Conservation (phyloP, 2,888 invertebrate genomes). For the Endomychus coccineus region DNA sequence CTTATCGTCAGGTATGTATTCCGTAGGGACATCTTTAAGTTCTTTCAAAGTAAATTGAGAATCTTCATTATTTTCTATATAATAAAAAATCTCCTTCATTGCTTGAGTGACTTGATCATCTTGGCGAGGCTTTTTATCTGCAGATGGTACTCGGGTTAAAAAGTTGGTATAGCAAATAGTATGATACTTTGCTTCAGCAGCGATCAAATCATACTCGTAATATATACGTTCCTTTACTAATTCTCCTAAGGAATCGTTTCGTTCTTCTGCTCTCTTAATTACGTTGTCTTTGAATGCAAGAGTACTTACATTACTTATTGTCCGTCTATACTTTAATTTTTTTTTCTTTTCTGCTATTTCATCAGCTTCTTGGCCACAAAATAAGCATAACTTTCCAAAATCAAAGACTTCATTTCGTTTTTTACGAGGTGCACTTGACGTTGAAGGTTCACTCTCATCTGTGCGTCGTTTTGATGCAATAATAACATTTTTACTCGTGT, state of each 20-base stretch:
- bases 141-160: conserved; percentile 26
- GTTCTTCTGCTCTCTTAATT: conserved; percentile 36
- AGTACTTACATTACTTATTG: conserved; percentile 31
- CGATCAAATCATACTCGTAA: conserved; percentile 23
- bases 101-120: conserved; percentile 36
- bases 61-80: conserved; percentile 28
- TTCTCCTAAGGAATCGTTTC: conserved; percentile 24
- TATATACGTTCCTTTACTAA: conserved; percentile 26
- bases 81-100: conserved; percentile 36
- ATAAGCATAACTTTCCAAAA: no score
- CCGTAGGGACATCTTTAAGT: conserved; percentile 29
- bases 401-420: no score
- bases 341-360: conserved; percentile 4
- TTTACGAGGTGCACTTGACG: no score
- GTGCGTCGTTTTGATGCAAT: neutral
- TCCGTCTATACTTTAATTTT: conserved; percentile 25
- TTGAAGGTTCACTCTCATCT: no score
- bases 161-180: conserved; percentile 35
- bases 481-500: conserved; percentile 8
- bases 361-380: no score
- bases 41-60: conserved; percentile 37
- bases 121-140: conserved; percentile 30
- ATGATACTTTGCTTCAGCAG: conserved; percentile 34
- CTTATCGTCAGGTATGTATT: conserved; percentile 34
- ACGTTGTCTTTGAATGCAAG: conserved; percentile 35